Evolutionary conservation across 2,888 invertebrate genomes (phyloP).

Genomic region (Bruchidius siliquastri): DNA sequence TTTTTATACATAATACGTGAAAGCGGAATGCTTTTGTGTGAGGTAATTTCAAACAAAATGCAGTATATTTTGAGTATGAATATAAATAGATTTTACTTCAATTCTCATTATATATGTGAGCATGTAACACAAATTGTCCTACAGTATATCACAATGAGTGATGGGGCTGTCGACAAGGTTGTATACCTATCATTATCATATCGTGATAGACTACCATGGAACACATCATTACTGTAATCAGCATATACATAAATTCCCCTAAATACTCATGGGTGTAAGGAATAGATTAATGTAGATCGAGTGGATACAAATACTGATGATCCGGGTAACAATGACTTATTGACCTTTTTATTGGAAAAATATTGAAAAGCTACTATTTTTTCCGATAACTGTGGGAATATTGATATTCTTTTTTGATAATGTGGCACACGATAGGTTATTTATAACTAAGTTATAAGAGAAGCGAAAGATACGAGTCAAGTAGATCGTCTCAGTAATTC

Average conservation of each 20-base stretch:
- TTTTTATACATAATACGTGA: background rate
- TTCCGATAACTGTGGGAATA: too few species aligned
- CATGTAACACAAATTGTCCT: background rate
- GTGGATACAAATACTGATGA: background rate
- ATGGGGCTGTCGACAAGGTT: background rate
- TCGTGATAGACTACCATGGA: background rate
- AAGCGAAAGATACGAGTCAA: too few species aligned
- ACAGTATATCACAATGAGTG: background rate
- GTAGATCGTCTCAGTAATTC: too few species aligned
- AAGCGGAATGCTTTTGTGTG: background rate
- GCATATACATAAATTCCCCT: background rate
- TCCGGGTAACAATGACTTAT: background rate
- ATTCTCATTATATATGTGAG: too few species aligned
- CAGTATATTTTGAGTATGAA: background rate
- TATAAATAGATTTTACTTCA: background rate
- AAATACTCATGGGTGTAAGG: background rate
- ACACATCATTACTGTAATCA: background rate
- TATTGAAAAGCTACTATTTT: too few species aligned
- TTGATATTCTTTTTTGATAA: too few species aligned
- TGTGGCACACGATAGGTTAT: too few species aligned
- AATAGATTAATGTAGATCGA: background rate
- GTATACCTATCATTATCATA: background rate
- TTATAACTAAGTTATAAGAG: too few species aligned
- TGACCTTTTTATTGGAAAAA: too few species aligned
- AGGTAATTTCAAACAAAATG: background rate